Conservation (phyloP, 2,888 invertebrate genomes). For the Buathra laborator region DNA sequence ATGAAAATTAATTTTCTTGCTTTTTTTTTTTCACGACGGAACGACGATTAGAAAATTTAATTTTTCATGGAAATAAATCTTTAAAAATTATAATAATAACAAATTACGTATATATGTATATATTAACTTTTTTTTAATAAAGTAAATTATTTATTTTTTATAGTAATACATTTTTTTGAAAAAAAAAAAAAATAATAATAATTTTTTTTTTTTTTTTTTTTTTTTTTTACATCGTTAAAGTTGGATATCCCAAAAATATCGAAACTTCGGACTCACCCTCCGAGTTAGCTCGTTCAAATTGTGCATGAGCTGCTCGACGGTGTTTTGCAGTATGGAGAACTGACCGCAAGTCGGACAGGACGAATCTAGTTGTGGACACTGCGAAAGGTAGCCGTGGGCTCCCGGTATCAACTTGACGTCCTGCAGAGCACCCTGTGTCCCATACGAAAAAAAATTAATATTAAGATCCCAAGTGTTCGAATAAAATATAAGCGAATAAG, state of each 20-base stretch:
- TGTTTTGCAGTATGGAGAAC: conserved; percentile 93
- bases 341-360: conserved; percentile 97
- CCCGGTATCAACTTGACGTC: conserved; percentile 94
- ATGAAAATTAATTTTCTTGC: conserved; percentile 71
- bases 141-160: no score
- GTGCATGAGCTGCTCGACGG: conserved; percentile 92
- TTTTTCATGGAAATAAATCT: no score
- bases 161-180: no score
- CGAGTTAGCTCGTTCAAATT: conserved; percentile 93
- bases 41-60: no score
- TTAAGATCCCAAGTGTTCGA: background rate
- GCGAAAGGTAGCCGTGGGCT: conserved; percentile 93
- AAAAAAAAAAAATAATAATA: no score
- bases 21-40: background rate
- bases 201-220: no score
- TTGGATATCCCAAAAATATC: background rate
- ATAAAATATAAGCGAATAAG: no score
- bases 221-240: no score
- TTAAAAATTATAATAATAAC: no score
- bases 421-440: conserved; percentile 92
- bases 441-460: conserved; percentile 74
- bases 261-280: conserved; percentile 88
- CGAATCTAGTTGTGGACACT: conserved; percentile 94
- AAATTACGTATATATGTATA: no score
- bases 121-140: no score